These are phyloP conservation scores for Smittia sp. DNA, from an alignment of 2,888 invertebrate species.

Conservation along the genomic window DNA sequence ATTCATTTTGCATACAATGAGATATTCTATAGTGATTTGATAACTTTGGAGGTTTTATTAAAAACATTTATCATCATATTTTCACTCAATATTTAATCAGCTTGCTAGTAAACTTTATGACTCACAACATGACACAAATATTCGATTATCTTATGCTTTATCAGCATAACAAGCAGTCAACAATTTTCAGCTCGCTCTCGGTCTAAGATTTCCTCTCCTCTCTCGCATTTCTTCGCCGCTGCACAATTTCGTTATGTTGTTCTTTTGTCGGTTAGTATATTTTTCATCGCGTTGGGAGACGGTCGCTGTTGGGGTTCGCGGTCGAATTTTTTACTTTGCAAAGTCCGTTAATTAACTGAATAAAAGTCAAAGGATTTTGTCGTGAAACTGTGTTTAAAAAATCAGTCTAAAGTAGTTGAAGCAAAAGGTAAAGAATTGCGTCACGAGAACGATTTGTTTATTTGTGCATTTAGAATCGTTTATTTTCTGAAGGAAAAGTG, in stretches of 20 bases:
- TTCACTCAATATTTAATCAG: too few species aligned
- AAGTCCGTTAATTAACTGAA: constrained; percentile 18
- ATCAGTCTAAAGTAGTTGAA: not conserved
- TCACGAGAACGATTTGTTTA: not conserved
- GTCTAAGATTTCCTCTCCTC: not conserved
- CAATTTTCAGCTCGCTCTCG: not conserved
- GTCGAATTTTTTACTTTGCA: not conserved
- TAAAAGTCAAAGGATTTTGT: not conserved
- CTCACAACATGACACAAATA: too few species aligned
- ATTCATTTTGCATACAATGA: too few species aligned
- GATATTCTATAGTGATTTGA: too few species aligned
- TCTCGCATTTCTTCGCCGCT: not conserved
- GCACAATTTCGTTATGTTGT: not conserved
- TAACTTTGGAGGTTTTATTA: too few species aligned
- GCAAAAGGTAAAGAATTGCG: not conserved
- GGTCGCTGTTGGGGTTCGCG: not conserved
- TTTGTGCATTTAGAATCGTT: not conserved
- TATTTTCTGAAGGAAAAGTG: constrained; percentile 19
- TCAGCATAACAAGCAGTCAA: too few species aligned
- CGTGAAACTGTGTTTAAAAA: too few species aligned
- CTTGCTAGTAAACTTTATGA: too few species aligned
- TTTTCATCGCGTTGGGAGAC: not conserved
- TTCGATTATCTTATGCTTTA: too few species aligned
- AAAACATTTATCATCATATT: too few species aligned
- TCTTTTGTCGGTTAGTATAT: not conserved